Evolutionary conservation across 2,113 vertebrate genomes (phyloP).

Genomic region (Epinephelus lanceolatus): DNA sequence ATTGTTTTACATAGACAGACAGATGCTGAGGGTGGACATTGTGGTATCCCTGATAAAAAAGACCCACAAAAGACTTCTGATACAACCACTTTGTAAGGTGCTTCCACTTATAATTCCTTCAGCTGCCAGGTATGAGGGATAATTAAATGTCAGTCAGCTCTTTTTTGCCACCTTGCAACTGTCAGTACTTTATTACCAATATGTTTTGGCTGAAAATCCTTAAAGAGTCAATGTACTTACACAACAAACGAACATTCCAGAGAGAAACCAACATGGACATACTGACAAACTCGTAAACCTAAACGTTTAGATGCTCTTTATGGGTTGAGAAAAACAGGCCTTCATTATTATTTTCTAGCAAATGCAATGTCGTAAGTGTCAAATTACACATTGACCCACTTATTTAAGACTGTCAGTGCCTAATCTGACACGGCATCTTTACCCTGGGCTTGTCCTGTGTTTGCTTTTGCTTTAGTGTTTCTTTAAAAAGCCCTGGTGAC

Average conservation of each 20-base stretch:
- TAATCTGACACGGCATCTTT: not conserved
- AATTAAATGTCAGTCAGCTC: not conserved
- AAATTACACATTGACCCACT: not conserved
- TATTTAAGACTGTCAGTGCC: not conserved
- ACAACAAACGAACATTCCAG: not conserved
- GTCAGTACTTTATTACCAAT: not conserved
- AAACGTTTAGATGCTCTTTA: not conserved
- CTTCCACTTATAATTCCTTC: not conserved
- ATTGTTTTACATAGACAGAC: conserved; percentile 33
- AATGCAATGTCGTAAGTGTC: not conserved
- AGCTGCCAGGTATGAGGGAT: not conserved
- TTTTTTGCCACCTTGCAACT: not conserved
- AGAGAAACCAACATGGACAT: not conserved
- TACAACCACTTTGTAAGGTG: not conserved
- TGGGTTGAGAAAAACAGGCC: not conserved
- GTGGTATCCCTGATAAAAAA: conserved; percentile 35
- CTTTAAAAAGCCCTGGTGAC: not conserved
- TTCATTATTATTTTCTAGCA: not conserved
- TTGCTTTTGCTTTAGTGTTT: not conserved
- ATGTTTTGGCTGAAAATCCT: not conserved
- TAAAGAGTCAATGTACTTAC: not conserved
- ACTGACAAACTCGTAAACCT: not conserved
- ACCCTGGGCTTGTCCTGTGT: not conserved
- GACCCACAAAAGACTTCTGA: conserved; percentile 30
- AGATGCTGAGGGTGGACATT: conserved; percentile 30